A percentile compares a stretch with the other conserved stretches of the same genome.
Evolutionary conservation across 2,888 invertebrate species (phyloP).

Genomic region (Anarsia innoxiella): DNA sequence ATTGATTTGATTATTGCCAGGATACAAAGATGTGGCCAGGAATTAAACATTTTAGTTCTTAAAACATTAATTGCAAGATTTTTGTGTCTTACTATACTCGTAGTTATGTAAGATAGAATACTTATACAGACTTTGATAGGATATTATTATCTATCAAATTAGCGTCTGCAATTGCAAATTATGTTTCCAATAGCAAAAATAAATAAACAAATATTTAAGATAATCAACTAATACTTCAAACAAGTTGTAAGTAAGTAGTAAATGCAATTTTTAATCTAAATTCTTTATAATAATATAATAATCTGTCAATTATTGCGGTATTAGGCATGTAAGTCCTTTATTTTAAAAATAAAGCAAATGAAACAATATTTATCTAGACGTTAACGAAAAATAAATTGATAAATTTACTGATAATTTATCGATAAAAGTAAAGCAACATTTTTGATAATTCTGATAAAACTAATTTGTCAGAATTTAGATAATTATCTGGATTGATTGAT

Average conservation of each 20-base stretch:
- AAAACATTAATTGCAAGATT: too few species aligned
- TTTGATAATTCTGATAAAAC: slow-evolving; percentile 23
- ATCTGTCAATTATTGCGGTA: slow-evolving; percentile 31
- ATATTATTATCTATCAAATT: too few species aligned
- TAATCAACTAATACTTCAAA: neutral
- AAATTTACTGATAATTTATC: slow-evolving; percentile 10
- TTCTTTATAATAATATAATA: slow-evolving; percentile 21
- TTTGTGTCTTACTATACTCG: too few species aligned
- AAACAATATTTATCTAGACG: neutral
- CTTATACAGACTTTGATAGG: too few species aligned
- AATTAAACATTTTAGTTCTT: too few species aligned
- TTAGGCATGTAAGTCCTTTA: slow-evolving; percentile 28
- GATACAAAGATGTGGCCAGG: too few species aligned
- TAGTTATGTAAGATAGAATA: too few species aligned
- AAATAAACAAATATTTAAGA: too few species aligned
- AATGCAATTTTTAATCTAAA: slow-evolving; percentile 20
- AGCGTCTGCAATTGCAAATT: too few species aligned
- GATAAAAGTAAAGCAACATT: slow-evolving; percentile 18
- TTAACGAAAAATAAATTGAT: slow-evolving; percentile 21
- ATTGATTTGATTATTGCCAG: too few species aligned
- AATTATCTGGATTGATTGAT: slow-evolving; percentile 33
- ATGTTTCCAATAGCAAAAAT: too few species aligned
- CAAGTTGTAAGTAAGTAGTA: neutral
- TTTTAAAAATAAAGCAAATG: neutral
- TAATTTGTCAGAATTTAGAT: slow-evolving; percentile 18